Evolutionary conservation across 2,797 vertebrate species (phyloP), one percentile per base, ranked within the genome.

Genomic region (Alcedo quadribrachys): DNA sequence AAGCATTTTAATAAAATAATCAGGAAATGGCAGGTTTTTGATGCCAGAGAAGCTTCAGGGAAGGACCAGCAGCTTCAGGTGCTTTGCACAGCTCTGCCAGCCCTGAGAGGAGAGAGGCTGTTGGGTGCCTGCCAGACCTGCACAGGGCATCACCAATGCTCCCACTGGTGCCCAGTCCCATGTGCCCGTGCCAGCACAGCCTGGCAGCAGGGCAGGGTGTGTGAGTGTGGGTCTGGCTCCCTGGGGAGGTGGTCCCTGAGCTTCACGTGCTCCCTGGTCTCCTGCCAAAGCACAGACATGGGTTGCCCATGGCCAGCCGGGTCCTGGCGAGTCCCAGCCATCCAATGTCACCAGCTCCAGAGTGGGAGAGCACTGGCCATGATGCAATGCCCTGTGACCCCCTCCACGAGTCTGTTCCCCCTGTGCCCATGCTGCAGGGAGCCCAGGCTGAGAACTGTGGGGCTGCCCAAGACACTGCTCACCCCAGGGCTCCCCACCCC

Each of bases 191-290:
- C 33, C 1, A 1, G 30, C 33, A 8, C 25, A 33, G 50, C 45
- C 37, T 25, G 0, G 5, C 69, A 3, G 0, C 2, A 2, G 40
- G 40, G 2, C 8, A 19, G 15, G 32, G 6, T 58, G n/a, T 43
- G 45, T 4, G 0, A 43, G 37, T 17, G 3, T 2, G 2, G 20
- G 10, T n/a, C 45, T 1, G 1, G 37, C 19, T 60, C 43, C 5
- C 35, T 15, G 51, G 6, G 46, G 9, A n/a, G 17, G 25, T 57
- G 35, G 16, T 50, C 25, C 21, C 40, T 5, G 1, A 17, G 57
- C 21, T 21, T 42, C 7, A 0, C 13, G n/a, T 30, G 35, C 15
- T 63, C 27, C 24, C 35, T 8, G 21, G 22, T 35, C 30, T 54
- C 60, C 1, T 7, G 35, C 21, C 21, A 43, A 65, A 67, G 54